Base-by-base conservation (phyloP, 1,140 invertebrate species). In the Drosophila bocqueti region DNA sequence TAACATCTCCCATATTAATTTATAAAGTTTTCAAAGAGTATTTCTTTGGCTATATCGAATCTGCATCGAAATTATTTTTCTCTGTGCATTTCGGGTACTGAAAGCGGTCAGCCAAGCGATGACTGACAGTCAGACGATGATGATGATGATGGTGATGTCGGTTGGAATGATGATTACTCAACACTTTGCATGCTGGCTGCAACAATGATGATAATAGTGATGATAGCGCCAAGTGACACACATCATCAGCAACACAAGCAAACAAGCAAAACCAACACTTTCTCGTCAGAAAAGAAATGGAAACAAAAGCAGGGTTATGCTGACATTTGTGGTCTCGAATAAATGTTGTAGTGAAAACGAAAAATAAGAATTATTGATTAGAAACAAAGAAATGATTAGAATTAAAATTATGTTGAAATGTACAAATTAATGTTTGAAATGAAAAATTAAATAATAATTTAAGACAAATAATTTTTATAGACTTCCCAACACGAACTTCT, bases 211-310 rank as follows among this genome's bases (percentile, higher is more conserved):
- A 58, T 63, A 43, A 62, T 73, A 60, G 36, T 61, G 42, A 55
- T 80, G 24, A 50, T 63, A 74, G 45, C 55, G 55, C 47, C 79
- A 81, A 76, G 57, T 65, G 81, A 75, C 75, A 81, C 42, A 77
- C 61, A 67, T 67, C 46, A 67, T 29, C 36, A 38, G n/a, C 45
- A 71, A 45, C 34, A 15, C 13, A 38, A 38, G 34, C 18, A 68
- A 73, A 45, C 55, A 60, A 81, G 57, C 63, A 84, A 74, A 59
- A 40, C 40, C 31, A 38, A 76, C 49, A 62, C 52, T 65, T 76
- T 60, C 59, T 71, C 49, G 29, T 31, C 26, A 43, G 13, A 18
- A 18, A 45, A 45, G 21, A 8, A 29, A 59, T 42, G 10, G 15
- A 29, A 29, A 59, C 57, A 59, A 45, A 45, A 29, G 26, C 42